Conservation (phyloP, 2,888 invertebrate genomes). For the Volucella inanis region DNA sequence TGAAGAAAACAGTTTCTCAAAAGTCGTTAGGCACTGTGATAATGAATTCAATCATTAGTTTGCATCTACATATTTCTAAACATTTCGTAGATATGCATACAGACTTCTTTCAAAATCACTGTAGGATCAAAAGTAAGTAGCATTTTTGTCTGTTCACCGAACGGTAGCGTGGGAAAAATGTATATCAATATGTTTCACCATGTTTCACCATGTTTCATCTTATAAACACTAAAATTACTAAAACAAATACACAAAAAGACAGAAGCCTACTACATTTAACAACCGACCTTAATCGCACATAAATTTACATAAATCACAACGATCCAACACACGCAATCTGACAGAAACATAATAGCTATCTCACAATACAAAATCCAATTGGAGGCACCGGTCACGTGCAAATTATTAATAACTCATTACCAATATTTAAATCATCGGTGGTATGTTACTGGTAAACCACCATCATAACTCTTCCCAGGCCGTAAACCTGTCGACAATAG, state of each 20-base stretch:
- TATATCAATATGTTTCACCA: too few species aligned
- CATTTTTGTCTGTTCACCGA: too few species aligned
- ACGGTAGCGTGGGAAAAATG: too few species aligned
- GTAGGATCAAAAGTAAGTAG: too few species aligned
- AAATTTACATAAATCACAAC: conserved; percentile 46
- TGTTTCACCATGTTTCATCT: too few species aligned
- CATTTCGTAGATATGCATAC: too few species aligned
- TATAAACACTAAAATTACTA: conserved; percentile 3
- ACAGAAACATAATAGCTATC: not conserved
- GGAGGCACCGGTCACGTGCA: conserved; percentile 50
- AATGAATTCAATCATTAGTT: too few species aligned
- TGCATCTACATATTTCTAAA: too few species aligned
- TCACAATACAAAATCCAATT: conserved; percentile 12
- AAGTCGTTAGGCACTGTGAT: too few species aligned
- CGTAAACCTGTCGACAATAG: conserved; percentile 33
- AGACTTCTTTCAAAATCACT: too few species aligned
- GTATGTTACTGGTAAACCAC: conserved; percentile 1
- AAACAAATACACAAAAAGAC: conserved; percentile 18
- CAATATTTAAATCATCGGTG: conserved; percentile 30
- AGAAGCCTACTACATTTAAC: not conserved
- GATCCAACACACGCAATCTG: not conserved
- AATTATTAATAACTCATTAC: conserved; percentile 55
- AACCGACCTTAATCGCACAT: conserved; percentile 18
- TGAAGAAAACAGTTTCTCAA: too few species aligned
- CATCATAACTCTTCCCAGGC: conserved; percentile 19